Percentiles rank a stretch among this genome's conserved stretches.
Evolutionary conservation across 1,140 invertebrate species (phyloP).

Genomic region (Leptonema lineaticorne): DNA sequence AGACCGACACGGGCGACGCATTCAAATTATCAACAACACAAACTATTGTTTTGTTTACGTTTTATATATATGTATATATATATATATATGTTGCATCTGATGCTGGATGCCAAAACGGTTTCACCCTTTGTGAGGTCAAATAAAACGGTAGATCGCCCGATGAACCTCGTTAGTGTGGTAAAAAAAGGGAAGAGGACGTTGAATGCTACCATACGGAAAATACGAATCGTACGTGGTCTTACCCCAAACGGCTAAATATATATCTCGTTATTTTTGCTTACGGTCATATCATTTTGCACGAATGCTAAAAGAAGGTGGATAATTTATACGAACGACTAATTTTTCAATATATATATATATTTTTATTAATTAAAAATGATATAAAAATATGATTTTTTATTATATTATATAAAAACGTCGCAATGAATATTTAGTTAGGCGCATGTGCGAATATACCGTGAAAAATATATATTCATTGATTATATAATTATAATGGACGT

Average conservation of each 20-base stretch:
- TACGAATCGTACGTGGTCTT: constrained; percentile 5
- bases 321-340: too few relatives aligned
- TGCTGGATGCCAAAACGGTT: too few relatives aligned
- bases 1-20: background rate
- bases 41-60: background rate
- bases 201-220: constrained; percentile 15
- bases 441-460: too few relatives aligned
- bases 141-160: background rate
- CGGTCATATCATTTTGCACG: too few relatives aligned
- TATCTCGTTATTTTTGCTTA: constrained; percentile 22
- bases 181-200: constrained; percentile 9
- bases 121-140: background rate
- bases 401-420: too few relatives aligned
- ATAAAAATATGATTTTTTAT: too few relatives aligned
- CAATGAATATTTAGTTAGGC: too few relatives aligned
- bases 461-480: too few relatives aligned
- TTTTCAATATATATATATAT: too few relatives aligned
- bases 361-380: too few relatives aligned
- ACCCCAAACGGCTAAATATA: constrained; percentile 10
- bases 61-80: background rate
- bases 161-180: constrained; percentile 28
- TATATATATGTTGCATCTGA: background rate
- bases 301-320: too few relatives aligned
- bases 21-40: background rate
- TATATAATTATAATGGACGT: too few relatives aligned